These are phyloP conservation scores for Echinometra lucunter DNA, from an alignment of 53 echinoderm and acorn worm species.

Conservation along the genomic window DNA sequence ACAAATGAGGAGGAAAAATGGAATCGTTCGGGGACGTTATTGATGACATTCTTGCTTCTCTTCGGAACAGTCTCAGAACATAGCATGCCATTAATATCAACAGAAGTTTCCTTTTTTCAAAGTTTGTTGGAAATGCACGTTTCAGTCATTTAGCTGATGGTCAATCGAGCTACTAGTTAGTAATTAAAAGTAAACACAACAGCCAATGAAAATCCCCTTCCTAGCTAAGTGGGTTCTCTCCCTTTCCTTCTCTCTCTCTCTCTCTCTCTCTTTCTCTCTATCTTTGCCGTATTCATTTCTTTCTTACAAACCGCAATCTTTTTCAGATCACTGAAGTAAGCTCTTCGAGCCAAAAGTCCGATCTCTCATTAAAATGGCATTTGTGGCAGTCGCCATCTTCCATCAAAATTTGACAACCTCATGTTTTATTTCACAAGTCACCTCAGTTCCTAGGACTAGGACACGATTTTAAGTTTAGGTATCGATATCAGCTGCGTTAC, in stretches of 20 bases:
- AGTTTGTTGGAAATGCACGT: neutral
- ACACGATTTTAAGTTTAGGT: neutral
- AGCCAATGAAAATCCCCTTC: neutral
- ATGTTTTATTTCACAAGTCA: constrained; percentile 23
- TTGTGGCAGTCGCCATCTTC: constrained; percentile 40
- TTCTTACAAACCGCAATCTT: constrained; percentile 9
- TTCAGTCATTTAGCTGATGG: neutral
- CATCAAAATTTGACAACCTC: constrained; percentile 41
- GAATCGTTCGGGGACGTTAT: too few species aligned
- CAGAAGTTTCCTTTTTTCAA: neutral
- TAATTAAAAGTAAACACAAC: constrained; percentile 46
- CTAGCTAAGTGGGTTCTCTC: neutral
- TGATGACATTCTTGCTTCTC: too few species aligned
- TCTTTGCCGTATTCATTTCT: neutral
- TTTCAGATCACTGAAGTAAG: neutral
- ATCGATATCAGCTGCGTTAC: neutral
- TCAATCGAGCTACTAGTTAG: neutral
- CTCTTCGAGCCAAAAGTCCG: neutral
- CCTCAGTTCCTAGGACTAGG: neutral
- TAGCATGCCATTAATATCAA: neutral
- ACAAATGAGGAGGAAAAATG: too few species aligned
- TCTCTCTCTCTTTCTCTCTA: neutral
- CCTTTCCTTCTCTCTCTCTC: neutral
- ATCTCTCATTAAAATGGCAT: constrained; percentile 51
- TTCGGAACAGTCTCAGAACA: too few species aligned